Conservation (phyloP, 2,113 vertebrate genomes). For the Campylomormyrus numenius region DNA sequence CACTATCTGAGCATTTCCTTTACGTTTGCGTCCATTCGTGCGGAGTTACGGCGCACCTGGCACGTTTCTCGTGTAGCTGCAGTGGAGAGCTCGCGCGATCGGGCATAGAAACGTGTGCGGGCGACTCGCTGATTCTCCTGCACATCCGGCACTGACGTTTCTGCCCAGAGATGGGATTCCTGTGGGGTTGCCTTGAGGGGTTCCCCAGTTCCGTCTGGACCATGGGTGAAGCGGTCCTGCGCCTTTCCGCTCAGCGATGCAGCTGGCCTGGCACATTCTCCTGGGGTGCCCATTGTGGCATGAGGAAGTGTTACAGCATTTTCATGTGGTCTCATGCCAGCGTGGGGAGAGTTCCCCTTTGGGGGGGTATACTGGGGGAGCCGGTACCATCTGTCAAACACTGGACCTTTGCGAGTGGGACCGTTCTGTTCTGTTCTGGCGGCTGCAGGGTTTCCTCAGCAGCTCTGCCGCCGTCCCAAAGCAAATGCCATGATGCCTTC, state of each 20-base stretch:
- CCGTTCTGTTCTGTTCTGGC: not conserved
- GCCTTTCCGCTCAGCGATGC: not conserved
- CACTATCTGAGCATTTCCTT: not conserved
- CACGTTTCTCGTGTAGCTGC: not conserved
- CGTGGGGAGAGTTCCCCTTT: not conserved
- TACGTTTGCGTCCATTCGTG: not conserved
- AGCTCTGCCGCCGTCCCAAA: not conserved
- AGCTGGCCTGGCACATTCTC: not conserved
- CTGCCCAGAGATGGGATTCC: not conserved
- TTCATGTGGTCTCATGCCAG: not conserved
- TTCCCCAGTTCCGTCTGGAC: not conserved
- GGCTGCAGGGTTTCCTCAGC: not conserved
- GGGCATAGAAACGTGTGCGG: not conserved
- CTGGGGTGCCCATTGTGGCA: not conserved
- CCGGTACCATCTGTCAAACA: not conserved
- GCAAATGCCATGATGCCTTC: not conserved
- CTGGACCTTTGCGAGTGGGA: not conserved
- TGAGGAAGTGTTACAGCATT: not conserved
- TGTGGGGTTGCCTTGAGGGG: not conserved
- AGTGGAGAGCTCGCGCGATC: not conserved
- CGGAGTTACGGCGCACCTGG: not conserved
- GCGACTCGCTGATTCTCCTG: not conserved
- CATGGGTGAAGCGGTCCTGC: not conserved
- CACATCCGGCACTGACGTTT: not conserved
- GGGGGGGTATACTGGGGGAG: not conserved